Percentiles rank a stretch among this genome's conserved stretches.
These are phyloP conservation scores for Agonum fuliginosum DNA, from an alignment of 2,888 invertebrate species.

Conservation along the genomic window DNA sequence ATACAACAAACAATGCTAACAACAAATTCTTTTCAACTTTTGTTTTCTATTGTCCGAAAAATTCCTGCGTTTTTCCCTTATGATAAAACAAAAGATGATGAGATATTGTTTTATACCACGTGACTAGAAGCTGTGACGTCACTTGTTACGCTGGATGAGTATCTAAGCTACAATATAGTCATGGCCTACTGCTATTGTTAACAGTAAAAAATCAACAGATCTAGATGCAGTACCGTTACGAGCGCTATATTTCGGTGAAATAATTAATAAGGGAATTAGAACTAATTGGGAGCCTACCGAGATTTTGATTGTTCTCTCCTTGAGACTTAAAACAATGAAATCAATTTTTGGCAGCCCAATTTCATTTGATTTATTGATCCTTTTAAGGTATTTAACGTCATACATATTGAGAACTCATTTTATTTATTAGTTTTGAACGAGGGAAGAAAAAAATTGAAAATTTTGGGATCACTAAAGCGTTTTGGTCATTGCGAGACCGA, in stretches of 20 bases:
- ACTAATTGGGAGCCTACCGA: neutral
- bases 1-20: slow-evolving; percentile 15
- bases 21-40: slow-evolving; percentile 32
- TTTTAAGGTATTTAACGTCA: too few species aligned
- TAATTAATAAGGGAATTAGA: slow-evolving; percentile 35
- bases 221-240: slow-evolving; percentile 37
- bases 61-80: slow-evolving; percentile 26
- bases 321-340: too few species aligned
- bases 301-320: too few species aligned
- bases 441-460: too few species aligned
- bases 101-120: slow-evolving; percentile 36
- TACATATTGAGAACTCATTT: too few species aligned
- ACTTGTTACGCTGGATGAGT: slow-evolving; percentile 50
- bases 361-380: too few species aligned
- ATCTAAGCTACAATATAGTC: slow-evolving; percentile 55
- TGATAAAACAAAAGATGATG: slow-evolving; percentile 42
- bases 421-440: too few species aligned
- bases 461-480: too few species aligned
- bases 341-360: too few species aligned
- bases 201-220: slow-evolving; percentile 47
- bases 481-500: too few species aligned
- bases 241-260: slow-evolving; percentile 37
- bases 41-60: slow-evolving; percentile 48
- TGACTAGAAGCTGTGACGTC: slow-evolving; percentile 45
- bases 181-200: slow-evolving; percentile 57